phyloP scores from a whole-genome alignment of 2,113 vertebrate genomes.

The Zosterops borbonicus region DNA sequence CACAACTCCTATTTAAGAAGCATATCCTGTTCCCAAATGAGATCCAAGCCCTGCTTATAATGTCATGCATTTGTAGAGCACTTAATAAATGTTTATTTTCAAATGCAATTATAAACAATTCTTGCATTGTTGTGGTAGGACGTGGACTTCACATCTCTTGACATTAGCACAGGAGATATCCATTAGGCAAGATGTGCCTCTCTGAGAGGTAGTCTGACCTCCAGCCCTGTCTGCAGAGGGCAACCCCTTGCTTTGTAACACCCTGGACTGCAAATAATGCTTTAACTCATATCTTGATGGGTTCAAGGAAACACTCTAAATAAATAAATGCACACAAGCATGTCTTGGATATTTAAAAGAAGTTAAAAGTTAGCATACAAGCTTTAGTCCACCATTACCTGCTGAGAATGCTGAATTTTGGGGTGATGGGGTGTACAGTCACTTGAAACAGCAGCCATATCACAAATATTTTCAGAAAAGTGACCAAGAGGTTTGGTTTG shows the following conservation, averaged over 20 bases:
- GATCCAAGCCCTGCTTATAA: slow-evolving; percentile 41
- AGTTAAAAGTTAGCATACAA: neutral
- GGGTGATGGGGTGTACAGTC: neutral
- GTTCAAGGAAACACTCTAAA: neutral
- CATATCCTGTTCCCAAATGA: slow-evolving; percentile 60
- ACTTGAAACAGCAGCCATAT: neutral
- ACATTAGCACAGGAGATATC: slow-evolving; percentile 1
- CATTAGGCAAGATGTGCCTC: neutral
- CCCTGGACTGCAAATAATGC: neutral
- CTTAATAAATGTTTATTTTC: slow-evolving; percentile 68
- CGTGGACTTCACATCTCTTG: slow-evolving; percentile 3
- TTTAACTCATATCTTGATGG: neutral
- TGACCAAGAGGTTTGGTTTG: neutral
- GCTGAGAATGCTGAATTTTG: neutral
- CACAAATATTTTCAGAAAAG: neutral
- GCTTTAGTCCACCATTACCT: neutral
- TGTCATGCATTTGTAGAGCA: slow-evolving; percentile 46
- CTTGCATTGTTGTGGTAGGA: neutral
- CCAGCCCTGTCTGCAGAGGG: slow-evolving; percentile 29
- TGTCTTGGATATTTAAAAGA: neutral
- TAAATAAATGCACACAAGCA: neutral
- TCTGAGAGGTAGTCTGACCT: slow-evolving; percentile 1
- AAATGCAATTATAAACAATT: slow-evolving; percentile 54
- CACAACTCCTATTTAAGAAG: slow-evolving; percentile 47
- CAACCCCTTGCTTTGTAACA: neutral